phyloP scores from a whole-genome alignment of 2,113 vertebrate species.

The Beaufortia kweichowensis region DNA sequence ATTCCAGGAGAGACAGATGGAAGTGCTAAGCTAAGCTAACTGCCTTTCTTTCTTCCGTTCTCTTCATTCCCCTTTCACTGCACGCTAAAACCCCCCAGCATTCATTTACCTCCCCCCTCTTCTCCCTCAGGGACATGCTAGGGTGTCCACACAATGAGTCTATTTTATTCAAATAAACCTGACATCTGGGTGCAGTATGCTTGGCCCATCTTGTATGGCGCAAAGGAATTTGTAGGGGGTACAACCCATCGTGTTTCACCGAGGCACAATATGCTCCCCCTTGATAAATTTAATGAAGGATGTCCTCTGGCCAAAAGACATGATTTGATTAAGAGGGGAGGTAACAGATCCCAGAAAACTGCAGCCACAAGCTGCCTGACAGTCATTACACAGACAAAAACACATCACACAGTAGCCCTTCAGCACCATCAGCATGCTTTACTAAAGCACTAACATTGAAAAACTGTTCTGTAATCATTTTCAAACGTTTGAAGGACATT shows the following conservation, averaged over 20 bases:
- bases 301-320: constrained; percentile 72
- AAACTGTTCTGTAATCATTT: neutral
- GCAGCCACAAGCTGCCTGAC: constrained; percentile 31
- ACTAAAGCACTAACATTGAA: neutral
- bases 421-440: neutral
- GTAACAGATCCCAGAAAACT: constrained; percentile 53
- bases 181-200: constrained; percentile 86
- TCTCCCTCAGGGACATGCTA: constrained; percentile 70
- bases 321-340: constrained; percentile 60
- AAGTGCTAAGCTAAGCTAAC: constrained; percentile 79
- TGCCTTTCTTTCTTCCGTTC: constrained; percentile 72
- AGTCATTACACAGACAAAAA: constrained; percentile 24
- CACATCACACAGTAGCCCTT: constrained; percentile 35
- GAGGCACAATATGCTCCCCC: constrained; percentile 66
- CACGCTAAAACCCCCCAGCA: constrained; percentile 67
- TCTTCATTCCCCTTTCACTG: constrained; percentile 47
- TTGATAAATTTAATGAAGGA: constrained; percentile 82
- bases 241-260: constrained; percentile 74
- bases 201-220: constrained; percentile 72
- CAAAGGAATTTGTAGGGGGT: constrained; percentile 79
- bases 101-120: constrained; percentile 61
- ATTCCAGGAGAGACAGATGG: constrained; percentile 97
- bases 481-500: too few relatives aligned
- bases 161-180: constrained; percentile 86
- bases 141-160: constrained; percentile 77